Conservation (phyloP, 1,140 invertebrate genomes). For the Cryptotermes secundus region DNA sequence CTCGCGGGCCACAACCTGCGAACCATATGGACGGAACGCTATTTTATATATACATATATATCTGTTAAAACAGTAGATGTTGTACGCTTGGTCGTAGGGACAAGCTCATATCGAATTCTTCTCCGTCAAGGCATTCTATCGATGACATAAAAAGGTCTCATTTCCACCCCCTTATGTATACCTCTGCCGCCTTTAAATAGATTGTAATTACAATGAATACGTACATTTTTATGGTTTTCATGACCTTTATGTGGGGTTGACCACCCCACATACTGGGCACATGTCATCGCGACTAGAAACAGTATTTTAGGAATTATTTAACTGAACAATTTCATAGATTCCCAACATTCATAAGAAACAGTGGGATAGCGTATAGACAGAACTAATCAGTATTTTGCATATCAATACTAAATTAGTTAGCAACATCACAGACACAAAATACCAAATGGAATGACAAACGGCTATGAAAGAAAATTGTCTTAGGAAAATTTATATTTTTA, state of each 20-base stretch:
- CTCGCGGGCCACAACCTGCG: not conserved
- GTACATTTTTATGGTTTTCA: not conserved
- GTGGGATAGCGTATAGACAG: not conserved
- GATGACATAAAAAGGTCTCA: not conserved
- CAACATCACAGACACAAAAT: not conserved
- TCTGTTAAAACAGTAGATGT: not conserved
- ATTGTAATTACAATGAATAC: not conserved
- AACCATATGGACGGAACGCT: not conserved
- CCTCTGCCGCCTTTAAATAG: not conserved
- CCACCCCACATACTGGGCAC: not conserved
- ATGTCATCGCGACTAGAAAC: not conserved
- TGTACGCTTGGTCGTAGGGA: not conserved
- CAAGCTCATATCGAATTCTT: not conserved
- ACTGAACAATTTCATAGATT: not conserved
- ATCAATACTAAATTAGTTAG: constrained; percentile 9
- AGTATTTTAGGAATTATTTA: constrained; percentile 13
- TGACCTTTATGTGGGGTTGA: not conserved
- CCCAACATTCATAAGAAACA: not conserved
- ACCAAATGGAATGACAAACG: not conserved
- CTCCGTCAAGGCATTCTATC: not conserved
- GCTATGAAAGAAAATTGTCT: not conserved
- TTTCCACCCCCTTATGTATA: not conserved
- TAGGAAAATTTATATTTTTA: not conserved
- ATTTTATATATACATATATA: constrained; percentile 18
- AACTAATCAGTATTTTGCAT: constrained; percentile 17